Evolutionary conservation across 2,797 vertebrate species (phyloP).

Genomic region (Macroramphosus scolopax): DNA sequence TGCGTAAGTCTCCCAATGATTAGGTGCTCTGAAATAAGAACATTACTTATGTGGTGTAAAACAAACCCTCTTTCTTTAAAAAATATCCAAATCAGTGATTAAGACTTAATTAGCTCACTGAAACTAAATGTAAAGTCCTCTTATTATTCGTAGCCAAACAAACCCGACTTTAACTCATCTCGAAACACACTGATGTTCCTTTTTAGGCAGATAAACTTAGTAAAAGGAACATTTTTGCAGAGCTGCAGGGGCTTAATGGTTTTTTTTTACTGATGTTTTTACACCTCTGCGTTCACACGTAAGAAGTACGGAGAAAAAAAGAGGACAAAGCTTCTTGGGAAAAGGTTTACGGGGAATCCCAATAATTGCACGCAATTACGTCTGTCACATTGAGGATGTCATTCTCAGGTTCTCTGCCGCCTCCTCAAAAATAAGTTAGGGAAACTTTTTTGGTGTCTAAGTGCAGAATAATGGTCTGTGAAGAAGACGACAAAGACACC

Average conservation of each 20-base stretch:
- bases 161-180: slow-evolving; percentile 28
- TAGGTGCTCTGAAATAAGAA: slow-evolving; percentile 27
- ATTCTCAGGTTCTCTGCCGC: slow-evolving; percentile 37
- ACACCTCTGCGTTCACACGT: slow-evolving; percentile 33
- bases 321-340: slow-evolving; percentile 45
- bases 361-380: slow-evolving; percentile 59
- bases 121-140: slow-evolving; percentile 12
- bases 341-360: slow-evolving; percentile 63
- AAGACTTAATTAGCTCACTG: slow-evolving; percentile 31
- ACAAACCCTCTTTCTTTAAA: slow-evolving; percentile 38
- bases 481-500: background rate
- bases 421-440: background rate
- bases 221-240: slow-evolving; percentile 43
- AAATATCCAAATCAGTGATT: slow-evolving; percentile 27
- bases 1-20: slow-evolving; percentile 28
- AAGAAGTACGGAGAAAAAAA: slow-evolving; percentile 23
- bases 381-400: slow-evolving; percentile 45
- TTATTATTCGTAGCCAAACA: slow-evolving; percentile 16
- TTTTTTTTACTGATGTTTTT: slow-evolving; percentile 18
- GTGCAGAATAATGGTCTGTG: background rate
- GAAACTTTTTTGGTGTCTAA: background rate
- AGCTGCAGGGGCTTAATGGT: slow-evolving; percentile 20
- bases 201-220: slow-evolving; percentile 27
- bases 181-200: slow-evolving; percentile 26
- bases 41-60: slow-evolving; percentile 25